Conservation (phyloP, 2,888 invertebrate species). For the Trichogramma evanescens region DNA sequence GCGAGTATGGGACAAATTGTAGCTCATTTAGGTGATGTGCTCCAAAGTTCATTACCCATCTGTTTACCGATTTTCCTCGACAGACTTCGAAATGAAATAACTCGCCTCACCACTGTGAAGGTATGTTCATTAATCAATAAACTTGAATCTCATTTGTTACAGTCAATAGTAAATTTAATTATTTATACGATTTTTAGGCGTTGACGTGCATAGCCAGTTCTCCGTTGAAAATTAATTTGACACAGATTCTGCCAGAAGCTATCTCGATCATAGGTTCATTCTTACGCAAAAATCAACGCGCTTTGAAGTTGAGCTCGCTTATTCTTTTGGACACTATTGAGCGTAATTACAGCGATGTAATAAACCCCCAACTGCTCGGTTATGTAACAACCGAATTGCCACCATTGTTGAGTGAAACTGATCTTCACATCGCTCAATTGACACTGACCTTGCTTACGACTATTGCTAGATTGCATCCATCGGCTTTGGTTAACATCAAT, state of each 20-base stretch:
- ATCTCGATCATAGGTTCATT: conserved; percentile 91
- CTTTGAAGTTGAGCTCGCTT: conserved; percentile 84
- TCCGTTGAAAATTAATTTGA: conserved; percentile 75
- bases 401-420: conserved; percentile 84
- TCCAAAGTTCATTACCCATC: conserved; percentile 69
- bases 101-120: conserved; percentile 91
- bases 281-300: conserved; percentile 91
- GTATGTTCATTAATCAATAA: conserved; percentile 36
- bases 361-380: conserved; percentile 66
- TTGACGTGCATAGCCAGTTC: conserved; percentile 89
- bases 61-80: conserved; percentile 94
- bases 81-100: conserved; percentile 92
- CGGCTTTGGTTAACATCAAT: conserved; percentile 66
- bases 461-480: conserved; percentile 71
- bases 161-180: too few species aligned
- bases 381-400: conserved; percentile 80
- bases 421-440: conserved; percentile 93
- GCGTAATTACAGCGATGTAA: conserved; percentile 70
- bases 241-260: conserved; percentile 73
- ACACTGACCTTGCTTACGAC: conserved; percentile 77
- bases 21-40: conserved; percentile 81
- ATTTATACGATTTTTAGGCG: conserved; percentile 40
- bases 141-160: too few species aligned
- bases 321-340: conserved; percentile 85
- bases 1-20: conserved; percentile 94